Conservation (phyloP, 2,113 vertebrate genomes). For the Dipodomys ordii region DNA sequence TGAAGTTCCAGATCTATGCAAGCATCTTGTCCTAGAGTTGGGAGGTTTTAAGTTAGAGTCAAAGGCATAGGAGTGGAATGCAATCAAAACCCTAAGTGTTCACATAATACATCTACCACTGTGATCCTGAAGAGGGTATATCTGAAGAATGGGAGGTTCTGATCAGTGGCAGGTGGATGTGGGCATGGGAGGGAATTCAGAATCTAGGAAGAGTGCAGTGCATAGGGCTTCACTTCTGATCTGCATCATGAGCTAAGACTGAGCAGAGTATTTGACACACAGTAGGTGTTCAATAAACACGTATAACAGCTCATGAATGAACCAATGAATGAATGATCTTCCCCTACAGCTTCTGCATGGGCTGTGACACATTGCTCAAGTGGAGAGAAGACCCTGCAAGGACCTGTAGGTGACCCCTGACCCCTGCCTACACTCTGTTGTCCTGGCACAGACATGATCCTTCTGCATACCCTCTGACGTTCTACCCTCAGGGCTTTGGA, state of each 20-base stretch:
- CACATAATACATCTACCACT: no score
- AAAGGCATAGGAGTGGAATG: background rate
- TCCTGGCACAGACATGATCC: background rate
- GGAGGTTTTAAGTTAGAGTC: background rate
- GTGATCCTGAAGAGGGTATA: background rate
- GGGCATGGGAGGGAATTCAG: background rate
- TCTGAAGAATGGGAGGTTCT: background rate
- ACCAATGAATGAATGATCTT: background rate
- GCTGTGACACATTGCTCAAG: background rate
- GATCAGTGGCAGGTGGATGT: background rate
- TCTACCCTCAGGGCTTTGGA: background rate
- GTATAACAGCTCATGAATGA: background rate
- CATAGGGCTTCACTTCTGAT: background rate
- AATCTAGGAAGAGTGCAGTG: background rate
- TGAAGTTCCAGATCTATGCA: background rate
- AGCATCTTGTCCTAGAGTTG: background rate
- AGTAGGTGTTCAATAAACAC: background rate
- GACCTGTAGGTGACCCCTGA: background rate
- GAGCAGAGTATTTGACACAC: background rate
- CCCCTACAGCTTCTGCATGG: background rate
- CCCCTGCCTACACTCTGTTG: background rate
- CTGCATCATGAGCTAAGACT: background rate
- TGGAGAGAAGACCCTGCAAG: background rate
- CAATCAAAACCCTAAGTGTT: background rate
- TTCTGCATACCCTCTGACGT: background rate